These are phyloP conservation scores for Hycleus cichorii DNA, from an alignment of 1,140 invertebrate species.

Conservation along the genomic window DNA sequence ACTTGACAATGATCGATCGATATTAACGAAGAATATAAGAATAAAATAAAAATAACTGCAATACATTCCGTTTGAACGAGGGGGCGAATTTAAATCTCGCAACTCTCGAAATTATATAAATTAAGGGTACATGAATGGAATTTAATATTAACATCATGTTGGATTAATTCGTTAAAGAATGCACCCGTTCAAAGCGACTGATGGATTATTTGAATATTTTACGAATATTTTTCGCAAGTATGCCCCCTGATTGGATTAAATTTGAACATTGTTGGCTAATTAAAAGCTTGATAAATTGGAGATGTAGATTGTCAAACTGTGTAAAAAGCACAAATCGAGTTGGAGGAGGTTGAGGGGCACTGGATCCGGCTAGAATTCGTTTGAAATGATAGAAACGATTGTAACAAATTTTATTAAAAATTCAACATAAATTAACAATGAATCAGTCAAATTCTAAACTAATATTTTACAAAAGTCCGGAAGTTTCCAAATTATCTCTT, in stretches of 20 bases:
- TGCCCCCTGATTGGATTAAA: background rate
- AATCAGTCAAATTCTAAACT: background rate
- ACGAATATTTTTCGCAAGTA: background rate
- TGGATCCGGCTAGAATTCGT: too few relatives aligned
- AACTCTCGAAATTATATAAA: background rate
- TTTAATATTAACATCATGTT: background rate
- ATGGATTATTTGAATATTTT: too few relatives aligned
- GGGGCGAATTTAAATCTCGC: background rate
- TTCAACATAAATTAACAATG: too few relatives aligned
- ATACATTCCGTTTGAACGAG: background rate
- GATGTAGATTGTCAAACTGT: too few relatives aligned
- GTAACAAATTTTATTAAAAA: too few relatives aligned
- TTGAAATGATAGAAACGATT: too few relatives aligned
- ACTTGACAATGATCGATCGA: too few relatives aligned
- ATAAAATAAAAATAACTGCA: background rate
- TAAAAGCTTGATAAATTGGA: too few relatives aligned
- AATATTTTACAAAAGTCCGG: background rate
- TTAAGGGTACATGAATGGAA: background rate
- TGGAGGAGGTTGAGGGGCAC: too few relatives aligned
- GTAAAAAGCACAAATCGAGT: too few relatives aligned
- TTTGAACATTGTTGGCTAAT: background rate
- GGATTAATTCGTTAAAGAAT: background rate
- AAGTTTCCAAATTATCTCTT: constrained; percentile 48
- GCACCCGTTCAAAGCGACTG: background rate
- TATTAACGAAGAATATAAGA: too few relatives aligned